phyloP scores from a whole-genome alignment of 2,797 vertebrate species.

The Phrynocephalus vlangalii region DNA sequence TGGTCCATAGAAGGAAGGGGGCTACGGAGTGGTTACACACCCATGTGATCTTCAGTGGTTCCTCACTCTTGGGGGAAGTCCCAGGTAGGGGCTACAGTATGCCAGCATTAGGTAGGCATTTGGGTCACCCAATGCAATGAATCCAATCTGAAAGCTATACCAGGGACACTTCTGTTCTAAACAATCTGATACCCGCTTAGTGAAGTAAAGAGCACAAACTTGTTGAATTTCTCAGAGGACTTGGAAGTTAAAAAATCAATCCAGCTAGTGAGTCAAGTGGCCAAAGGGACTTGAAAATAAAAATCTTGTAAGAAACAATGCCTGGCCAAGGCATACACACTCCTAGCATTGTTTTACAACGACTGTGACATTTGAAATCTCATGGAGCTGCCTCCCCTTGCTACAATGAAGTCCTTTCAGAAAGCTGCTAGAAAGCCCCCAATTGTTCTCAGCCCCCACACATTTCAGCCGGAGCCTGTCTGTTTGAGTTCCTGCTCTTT shows the following conservation, averaged over 20 bases:
- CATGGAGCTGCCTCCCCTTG: background rate
- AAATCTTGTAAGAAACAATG: background rate
- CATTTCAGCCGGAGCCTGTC: background rate
- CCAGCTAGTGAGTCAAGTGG: background rate
- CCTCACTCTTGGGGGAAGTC: too few relatives aligned
- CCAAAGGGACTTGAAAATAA: conserved; percentile 10
- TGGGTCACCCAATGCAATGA: too few relatives aligned
- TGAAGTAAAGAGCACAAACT: background rate
- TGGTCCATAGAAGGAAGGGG: too few relatives aligned
- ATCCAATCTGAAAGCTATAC: too few relatives aligned
- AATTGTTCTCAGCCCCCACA: conserved; percentile 4
- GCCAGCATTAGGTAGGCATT: too few relatives aligned
- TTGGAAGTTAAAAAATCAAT: background rate
- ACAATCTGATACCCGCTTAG: too few relatives aligned
- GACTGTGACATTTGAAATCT: conserved; percentile 34
- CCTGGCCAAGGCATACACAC: background rate
- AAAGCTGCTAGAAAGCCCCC: conserved; percentile 28
- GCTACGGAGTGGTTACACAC: too few relatives aligned
- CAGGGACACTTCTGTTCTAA: too few relatives aligned
- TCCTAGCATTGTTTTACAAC: conserved; percentile 34
- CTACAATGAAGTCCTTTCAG: conserved; percentile 11
- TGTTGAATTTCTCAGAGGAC: background rate
- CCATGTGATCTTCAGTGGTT: too few relatives aligned
- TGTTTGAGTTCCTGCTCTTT: conserved; percentile 8
- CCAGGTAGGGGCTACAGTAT: too few relatives aligned